Evolutionary conservation across 2,113 vertebrate genomes (phyloP), one percentile per base, ranked within the genome.

Genomic region (Sardina pilchardus): DNA sequence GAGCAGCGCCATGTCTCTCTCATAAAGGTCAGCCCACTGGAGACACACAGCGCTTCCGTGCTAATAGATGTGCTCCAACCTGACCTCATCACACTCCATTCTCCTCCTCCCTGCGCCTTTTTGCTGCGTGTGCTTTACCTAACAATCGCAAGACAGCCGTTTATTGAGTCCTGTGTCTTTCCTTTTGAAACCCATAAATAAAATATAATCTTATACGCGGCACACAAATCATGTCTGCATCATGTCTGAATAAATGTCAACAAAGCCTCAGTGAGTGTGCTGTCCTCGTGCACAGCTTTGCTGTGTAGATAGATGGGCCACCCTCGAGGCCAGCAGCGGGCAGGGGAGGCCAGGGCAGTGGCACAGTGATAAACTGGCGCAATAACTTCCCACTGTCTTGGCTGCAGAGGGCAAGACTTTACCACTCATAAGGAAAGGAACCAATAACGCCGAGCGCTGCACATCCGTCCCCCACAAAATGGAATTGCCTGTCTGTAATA

Each of bases 401-500:
- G 89, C 84, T 91, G 91, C 83, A 89, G 45, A 92, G 89, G 87
- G 87, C 90, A 88, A 89, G 88, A 89, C 92, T 89, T 39, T 82
- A 83, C 88, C 86, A 82, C 84, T 84, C 86, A 82, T 89, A 91
- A 90, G 84, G 86, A 94, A 92, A 89, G 87, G 89, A 93, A 93
- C 91, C 93, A 91, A 93, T 94, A 93, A 93, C 87, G 89, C 90
- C 90, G 90, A 86, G 91, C 91, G 86, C 88, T 87, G 91, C 92
- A 93, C 90, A 93, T 93, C 90, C 92, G 85, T 93, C 91, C 90
- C 92, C 0, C 82, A 83, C 86, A 90, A 95, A 94, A 94, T 94
- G 93, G 93, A 95, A 94, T 93, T 93, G 92, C 91, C 90, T 91
- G 92, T 88, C 94, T 95, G 90, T 94, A 94, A 95, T 94, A 95